Base-by-base conservation (phyloP, 1,140 invertebrate genomes). In the Trachelipus rathkii region DNA sequence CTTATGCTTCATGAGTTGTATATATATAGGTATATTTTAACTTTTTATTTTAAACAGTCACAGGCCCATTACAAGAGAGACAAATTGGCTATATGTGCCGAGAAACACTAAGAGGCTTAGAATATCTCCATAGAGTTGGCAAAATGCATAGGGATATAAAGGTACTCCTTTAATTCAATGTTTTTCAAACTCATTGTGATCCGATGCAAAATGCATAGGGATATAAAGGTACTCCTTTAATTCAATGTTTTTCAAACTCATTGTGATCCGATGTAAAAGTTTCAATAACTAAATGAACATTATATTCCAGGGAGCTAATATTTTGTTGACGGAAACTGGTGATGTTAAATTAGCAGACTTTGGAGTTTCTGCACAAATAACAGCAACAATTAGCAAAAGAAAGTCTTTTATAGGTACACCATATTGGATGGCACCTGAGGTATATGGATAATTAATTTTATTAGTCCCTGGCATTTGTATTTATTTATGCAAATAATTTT, bases 331-430 rank as follows among this genome's bases (percentile, higher is more conserved):
- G 11, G 95, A 99, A 84, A 89, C 90, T 82, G 98, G 98, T 7
- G 96, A 98, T 85, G 95, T 99, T 0, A 99, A 99, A 87, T 85
- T 99, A 85, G 97, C 98, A 19, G 98, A 99, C 87, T 99, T 99
- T 88, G 98, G 98, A 13, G 97, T 99, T 0, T 98, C 97, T 0
- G 98, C 97, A 7, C 97, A 99, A 88, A 99, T 99, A 78, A 99
- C 97, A 11, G 95, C 95, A 23, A 99, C 98, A 10, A 95, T 99
- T 82, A 97, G 96, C 83, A 99, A 99, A 87, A 88, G 98, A 82
- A 98, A 97, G 86, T 98, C 96, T 79, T 99, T 99, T 84, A 99
- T 99, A 85, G 98, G 98, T n/a, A 98, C 97, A 23, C 98, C 97
- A 7, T 99, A 99, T 85, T 99, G 97, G 97, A 95, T 95, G 94